Conservation (phyloP, 2,888 invertebrate genomes). For the Nemotelus nigrinus region DNA sequence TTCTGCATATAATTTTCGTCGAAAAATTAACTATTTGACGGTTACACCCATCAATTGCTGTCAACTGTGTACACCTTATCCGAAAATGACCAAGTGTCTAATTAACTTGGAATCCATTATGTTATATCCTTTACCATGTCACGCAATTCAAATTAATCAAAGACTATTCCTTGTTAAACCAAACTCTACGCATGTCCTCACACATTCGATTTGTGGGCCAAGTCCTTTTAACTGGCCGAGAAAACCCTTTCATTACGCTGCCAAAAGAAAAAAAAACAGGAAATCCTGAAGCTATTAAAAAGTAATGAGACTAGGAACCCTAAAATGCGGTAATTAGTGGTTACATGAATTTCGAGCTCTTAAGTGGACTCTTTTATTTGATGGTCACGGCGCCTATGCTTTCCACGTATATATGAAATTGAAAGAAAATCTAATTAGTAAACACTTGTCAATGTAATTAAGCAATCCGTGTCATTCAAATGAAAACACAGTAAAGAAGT, state of each 20-base stretch:
- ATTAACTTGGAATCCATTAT: conserved; percentile 40
- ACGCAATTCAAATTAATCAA: conserved; percentile 41
- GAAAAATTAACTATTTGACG: conserved; percentile 27
- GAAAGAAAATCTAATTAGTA: conserved; percentile 38
- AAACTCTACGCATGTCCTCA: conserved; percentile 34
- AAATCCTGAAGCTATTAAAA: conserved; percentile 34
- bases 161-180: conserved; percentile 11
- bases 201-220: background rate
- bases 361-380: conserved; percentile 22
- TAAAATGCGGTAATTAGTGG: conserved; percentile 43
- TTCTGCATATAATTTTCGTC: conserved; percentile 13
- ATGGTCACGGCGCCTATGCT: no score
- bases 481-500: no score
- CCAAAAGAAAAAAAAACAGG: conserved; percentile 22
- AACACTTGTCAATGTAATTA: conserved; percentile 22
- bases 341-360: conserved; percentile 30
- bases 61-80: conserved; percentile 22
- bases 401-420: background rate
- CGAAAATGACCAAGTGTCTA: conserved; percentile 37
- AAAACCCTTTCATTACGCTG: conserved; percentile 40
- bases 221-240: conserved; percentile 30
- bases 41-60: conserved; percentile 31
- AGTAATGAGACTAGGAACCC: conserved; percentile 41
- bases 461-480: background rate
- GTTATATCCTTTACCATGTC: conserved; percentile 41